A percentile compares a stretch with the other conserved stretches of the same genome.
Conservation (phyloP, 2,797 vertebrate genomes). For the Acanthurus tractus region DNA sequence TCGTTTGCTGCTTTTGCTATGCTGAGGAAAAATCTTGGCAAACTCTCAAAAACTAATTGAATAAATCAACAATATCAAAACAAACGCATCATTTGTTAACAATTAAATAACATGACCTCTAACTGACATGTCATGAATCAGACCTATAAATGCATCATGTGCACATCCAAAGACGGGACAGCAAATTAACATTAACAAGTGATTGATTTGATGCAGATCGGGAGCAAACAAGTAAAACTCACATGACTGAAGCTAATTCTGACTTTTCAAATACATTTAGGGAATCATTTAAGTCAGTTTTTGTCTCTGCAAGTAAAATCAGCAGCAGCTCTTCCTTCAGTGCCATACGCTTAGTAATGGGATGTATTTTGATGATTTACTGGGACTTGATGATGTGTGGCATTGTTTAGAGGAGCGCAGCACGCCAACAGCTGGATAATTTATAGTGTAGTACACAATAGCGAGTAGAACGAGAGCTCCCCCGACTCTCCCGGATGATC, state of each 20-base stretch:
- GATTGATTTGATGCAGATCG: neutral
- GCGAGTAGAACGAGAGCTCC: constrained; percentile 51
- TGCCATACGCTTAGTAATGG: constrained; percentile 24
- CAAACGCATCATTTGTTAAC: neutral
- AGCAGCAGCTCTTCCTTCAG: constrained; percentile 24
- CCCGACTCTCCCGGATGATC: constrained; percentile 65
- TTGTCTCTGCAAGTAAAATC: constrained; percentile 29
- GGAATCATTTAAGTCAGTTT: constrained; percentile 17
- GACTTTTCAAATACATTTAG: constrained; percentile 1
- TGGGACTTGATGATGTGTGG: constrained; percentile 34
- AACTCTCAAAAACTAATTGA: neutral
- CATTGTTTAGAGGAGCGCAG: constrained; percentile 53
- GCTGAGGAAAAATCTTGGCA: neutral
- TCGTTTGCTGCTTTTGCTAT: neutral
- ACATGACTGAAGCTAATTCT: neutral
- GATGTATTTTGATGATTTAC: constrained; percentile 30
- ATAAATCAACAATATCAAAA: neutral
- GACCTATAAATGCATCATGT: neutral
- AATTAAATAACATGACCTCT: neutral
- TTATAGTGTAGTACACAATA: constrained; percentile 56
- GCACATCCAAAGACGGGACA: neutral
- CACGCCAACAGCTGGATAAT: constrained; percentile 59
- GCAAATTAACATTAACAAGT: neutral
- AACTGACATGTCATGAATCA: neutral
- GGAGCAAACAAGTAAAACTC: constrained; percentile 9